Base-by-base conservation (phyloP, 2,888 invertebrate genomes). In the Bimastos eiseni region DNA sequence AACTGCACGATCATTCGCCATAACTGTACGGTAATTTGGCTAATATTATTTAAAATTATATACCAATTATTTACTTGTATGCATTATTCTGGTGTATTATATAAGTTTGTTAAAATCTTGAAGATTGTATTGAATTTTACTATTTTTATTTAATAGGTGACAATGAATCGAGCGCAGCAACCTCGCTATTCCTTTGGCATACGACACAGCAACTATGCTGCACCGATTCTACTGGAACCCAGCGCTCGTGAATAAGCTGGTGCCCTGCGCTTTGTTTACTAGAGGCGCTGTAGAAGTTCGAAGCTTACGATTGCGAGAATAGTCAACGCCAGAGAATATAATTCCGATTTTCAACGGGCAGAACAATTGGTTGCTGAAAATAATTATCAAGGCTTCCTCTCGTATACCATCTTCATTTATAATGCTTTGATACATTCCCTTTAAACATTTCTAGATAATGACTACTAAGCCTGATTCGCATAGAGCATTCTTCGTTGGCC, bases 111-210 rank as follows among this genome's bases (percentile, higher is more conserved):
- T 55, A 30, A 55, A 55, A 24, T 24, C 17, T 11, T 19, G 17
- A 11, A 19, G 17, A 44, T 17, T 55, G 24, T 55, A 30, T 55
- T 70, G 30, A 70, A 70, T n/a, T 70, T 70, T 70, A 70, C 11
- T 70, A 30, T 17, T 49, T 15, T 15, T 15, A 41, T 41, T n/a
- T n/a, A n/a, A n/a, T 33, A 94, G 94, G 94, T 94, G 15, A 92
- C 92, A 92, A 91, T 92, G 33, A 92, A 94, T 92, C 94, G 94
- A 91, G 91, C 84, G n/a, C 92, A 93, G 41, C 92, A 93, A 36
- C 95, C 95, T 0, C 92, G 93, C 55, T 95, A 93, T 93, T 94
- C 94, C 90, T 95, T 95, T 93, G 95, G 95, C 44, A 95, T 95
- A 91, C 94, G 95, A 49, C 95, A 95, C 93, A 94, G 95, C 33